These are phyloP conservation scores for Batillaria attramentaria DNA, from an alignment of 1,140 invertebrate species.

Conservation along the genomic window DNA sequence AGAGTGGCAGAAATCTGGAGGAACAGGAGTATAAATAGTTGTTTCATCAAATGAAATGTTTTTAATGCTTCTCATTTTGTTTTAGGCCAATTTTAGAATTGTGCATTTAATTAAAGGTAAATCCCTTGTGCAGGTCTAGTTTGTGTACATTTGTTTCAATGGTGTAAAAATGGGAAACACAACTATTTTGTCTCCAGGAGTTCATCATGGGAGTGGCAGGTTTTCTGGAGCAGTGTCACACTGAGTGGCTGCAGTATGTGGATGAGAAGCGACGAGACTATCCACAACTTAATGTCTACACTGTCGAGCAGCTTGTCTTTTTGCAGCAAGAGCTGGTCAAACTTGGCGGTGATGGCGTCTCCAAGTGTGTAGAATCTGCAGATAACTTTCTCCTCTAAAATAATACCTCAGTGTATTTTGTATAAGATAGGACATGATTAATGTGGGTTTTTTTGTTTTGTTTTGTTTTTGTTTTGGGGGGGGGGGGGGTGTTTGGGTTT, in stretches of 20 bases:
- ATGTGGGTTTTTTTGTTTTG: background rate
- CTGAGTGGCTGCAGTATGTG: slow-evolving; percentile 60
- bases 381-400: background rate
- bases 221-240: slow-evolving; percentile 61
- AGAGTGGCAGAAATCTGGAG: too few relatives aligned
- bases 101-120: too few relatives aligned
- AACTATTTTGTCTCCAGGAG: slow-evolving; percentile 16
- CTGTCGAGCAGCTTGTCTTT: slow-evolving; percentile 62
- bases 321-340: slow-evolving; percentile 58
- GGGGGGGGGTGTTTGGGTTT: too few relatives aligned
- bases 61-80: too few relatives aligned
- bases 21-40: too few relatives aligned
- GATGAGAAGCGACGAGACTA: slow-evolving; percentile 53
- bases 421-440: background rate
- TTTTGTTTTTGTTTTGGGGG: too few relatives aligned
- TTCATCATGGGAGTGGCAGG: slow-evolving; percentile 55
- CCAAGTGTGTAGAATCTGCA: slow-evolving; percentile 5
- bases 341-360: slow-evolving; percentile 30
- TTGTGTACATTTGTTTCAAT: too few relatives aligned
- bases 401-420: background rate
- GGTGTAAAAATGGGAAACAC: too few relatives aligned
- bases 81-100: too few relatives aligned
- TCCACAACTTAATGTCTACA: slow-evolving; percentile 61
- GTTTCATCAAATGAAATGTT: too few relatives aligned
- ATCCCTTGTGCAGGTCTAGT: too few relatives aligned